Evolutionary conservation across 2,797 vertebrate species (phyloP).

Genomic region (Intellagama lesueurii): DNA sequence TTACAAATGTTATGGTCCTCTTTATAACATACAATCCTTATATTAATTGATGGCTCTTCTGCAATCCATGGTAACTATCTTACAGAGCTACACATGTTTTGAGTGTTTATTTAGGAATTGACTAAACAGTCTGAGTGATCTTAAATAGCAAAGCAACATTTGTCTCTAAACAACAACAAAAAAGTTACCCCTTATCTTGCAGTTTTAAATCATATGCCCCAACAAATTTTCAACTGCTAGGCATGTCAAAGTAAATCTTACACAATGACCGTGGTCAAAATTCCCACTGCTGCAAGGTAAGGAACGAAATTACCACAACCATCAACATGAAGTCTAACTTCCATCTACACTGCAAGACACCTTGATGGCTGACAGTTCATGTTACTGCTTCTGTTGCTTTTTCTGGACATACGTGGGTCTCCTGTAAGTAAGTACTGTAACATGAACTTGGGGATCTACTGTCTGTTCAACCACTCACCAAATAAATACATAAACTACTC

Average conservation of each 20-base stretch:
- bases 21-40: constrained; percentile 2
- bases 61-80: constrained; percentile 1
- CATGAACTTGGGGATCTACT: background rate
- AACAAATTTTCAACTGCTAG: background rate
- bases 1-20: background rate
- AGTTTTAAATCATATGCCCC: background rate
- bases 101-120: background rate
- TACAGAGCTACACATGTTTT: background rate
- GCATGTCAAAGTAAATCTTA: background rate
- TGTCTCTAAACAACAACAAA: background rate
- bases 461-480: background rate
- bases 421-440: background rate
- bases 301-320: background rate
- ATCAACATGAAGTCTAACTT: background rate
- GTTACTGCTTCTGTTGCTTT: background rate
- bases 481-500: too few relatives aligned
- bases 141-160: background rate
- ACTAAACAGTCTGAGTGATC: constrained; percentile 1
- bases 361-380: background rate
- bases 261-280: background rate
- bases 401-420: background rate
- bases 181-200: background rate
- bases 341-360: background rate
- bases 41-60: constrained; percentile 1
- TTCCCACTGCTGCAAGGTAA: background rate